Evolutionary conservation across 2,113 vertebrate species (phyloP).

Genomic region (Nothocercus julius): DNA sequence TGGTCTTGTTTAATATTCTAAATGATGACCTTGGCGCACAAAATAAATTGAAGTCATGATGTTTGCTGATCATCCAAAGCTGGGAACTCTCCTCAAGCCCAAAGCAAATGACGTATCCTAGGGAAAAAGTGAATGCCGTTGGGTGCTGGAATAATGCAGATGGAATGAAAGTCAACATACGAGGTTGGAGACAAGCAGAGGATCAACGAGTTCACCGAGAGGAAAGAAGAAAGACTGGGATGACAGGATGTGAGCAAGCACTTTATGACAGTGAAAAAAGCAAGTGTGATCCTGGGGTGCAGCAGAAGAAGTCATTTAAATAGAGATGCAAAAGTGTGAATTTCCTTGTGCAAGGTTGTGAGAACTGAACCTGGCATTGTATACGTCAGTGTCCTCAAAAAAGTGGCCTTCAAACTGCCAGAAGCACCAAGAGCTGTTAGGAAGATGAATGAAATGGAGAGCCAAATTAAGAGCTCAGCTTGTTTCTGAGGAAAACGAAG

Average conservation of each 20-base stretch:
- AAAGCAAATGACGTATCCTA: background rate
- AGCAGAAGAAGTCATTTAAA: background rate
- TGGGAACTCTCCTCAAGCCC: background rate
- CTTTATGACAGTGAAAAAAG: background rate
- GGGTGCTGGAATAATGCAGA: background rate
- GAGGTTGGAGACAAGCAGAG: background rate
- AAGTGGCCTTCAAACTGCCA: background rate
- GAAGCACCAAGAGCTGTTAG: background rate
- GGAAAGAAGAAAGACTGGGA: background rate
- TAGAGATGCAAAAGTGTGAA: background rate
- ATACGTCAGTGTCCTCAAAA: background rate
- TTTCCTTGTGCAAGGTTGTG: background rate
- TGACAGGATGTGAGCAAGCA: background rate
- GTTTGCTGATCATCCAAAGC: background rate
- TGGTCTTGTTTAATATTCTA: background rate
- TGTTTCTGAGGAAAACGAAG: background rate
- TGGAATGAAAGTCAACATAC: background rate
- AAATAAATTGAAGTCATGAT: background rate
- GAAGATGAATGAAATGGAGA: background rate
- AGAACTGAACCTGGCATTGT: fast-evolving
- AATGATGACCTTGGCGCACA: background rate
- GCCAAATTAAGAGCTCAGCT: background rate
- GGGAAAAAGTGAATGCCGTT: background rate
- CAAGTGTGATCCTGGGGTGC: background rate
- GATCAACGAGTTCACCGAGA: background rate